Evolutionary conservation across 2,888 invertebrate species (phyloP), one percentile per base, ranked within the genome.

Genomic region (Aleiodes leptofemur): DNA sequence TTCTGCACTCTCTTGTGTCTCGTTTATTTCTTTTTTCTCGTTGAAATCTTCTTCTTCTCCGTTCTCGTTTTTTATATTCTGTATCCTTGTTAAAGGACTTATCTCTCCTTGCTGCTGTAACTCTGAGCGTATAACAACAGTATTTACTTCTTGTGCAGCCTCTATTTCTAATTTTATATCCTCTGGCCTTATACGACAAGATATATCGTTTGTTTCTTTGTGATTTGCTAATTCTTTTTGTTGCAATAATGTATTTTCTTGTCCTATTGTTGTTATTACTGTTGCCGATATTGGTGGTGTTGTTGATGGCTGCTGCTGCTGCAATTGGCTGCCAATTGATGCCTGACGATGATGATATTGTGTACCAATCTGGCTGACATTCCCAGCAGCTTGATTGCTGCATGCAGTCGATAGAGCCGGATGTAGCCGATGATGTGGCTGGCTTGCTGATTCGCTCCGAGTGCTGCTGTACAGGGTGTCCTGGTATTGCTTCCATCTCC

Each of bases 401-500:
- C 84, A 85, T 82, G 83, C 73, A 34, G 80, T 77, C 73, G 80
- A 81, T 71, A 84, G 81, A 78, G 82, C 83, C 82, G 85, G 85
- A 79, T 86, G 82, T 73, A 85, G 83, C 83, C 84, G 84, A 81
- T 85, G 86, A 82, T 86, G 86, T 70, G 85, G 83, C 85, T 85
- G 81, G 82, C 85, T 85, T 83, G 85, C 83, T 83, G 87, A 86
- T 84, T 86, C 87, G 86, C 86, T 86, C 87, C 86, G 89, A 84
- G 85, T 87, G 86, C 87, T 87, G 87, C 86, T 91, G 90, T 91
- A 91, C 90, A 91, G 90, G 89, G 91, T 91, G 92, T 96, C 96
- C 94, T 96, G 96, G 91, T 96, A 96, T 92, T 95, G 94, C 94
- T 96, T 96, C 96, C 96, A 96, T 96, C 95, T 96, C 95, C 96